Evolutionary conservation across 2,888 invertebrate species (phyloP).

Genomic region (Pachymerium ferrugineum): DNA sequence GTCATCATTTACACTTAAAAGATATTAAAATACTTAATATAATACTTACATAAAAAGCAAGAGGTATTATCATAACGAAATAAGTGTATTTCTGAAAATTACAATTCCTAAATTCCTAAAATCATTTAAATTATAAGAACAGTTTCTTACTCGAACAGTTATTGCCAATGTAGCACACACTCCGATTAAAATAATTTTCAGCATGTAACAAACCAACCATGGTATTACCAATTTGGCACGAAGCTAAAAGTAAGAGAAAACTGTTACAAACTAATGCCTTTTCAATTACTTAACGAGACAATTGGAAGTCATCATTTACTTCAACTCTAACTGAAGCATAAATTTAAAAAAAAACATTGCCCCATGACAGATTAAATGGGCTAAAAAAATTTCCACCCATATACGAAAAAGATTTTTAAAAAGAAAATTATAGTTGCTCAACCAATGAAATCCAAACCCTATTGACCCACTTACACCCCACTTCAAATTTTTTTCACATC

Average conservation of each 20-base stretch:
- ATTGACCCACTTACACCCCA: too few species aligned
- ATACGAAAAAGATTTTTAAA: too few species aligned
- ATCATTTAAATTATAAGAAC: not conserved
- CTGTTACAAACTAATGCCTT: not conserved
- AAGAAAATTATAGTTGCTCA: too few species aligned
- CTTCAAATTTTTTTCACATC: too few species aligned
- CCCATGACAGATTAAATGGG: too few species aligned
- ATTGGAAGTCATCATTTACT: too few species aligned
- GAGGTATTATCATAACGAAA: not conserved
- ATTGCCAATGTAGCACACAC: not conserved
- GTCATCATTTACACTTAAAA: too few species aligned
- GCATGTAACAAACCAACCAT: not conserved
- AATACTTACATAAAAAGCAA: not conserved
- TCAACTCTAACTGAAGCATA: too few species aligned
- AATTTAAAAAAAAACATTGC: too few species aligned
- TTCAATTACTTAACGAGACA: too few species aligned
- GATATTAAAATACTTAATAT: not conserved
- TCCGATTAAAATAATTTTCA: not conserved
- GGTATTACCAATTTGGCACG: not conserved
- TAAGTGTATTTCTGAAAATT: not conserved
- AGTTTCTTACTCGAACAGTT: not conserved
- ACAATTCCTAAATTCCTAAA: not conserved
- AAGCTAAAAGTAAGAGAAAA: not conserved
- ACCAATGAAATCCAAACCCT: too few species aligned
- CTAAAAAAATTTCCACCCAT: too few species aligned